phyloP scores from a whole-genome alignment of 2,888 invertebrate species.

The Callyntrura sp. region DNA sequence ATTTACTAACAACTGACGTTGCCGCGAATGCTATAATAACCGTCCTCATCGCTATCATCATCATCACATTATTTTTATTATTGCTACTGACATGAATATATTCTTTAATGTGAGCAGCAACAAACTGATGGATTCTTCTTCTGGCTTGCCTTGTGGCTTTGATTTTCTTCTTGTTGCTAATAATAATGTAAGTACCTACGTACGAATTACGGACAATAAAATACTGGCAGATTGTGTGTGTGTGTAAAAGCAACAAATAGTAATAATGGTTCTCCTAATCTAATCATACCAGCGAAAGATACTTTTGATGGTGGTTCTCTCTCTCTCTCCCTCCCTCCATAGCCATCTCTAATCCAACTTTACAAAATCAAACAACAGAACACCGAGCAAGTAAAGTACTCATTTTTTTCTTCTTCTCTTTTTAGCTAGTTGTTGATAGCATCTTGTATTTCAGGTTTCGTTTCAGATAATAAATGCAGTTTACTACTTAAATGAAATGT shows the following conservation, averaged over 20 bases:
- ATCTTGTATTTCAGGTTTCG: conserved; percentile 59
- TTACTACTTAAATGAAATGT: conserved; percentile 7
- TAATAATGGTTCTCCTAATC: conserved; percentile 28
- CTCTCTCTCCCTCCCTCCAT: neutral
- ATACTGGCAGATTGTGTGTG: neutral
- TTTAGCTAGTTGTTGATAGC: conserved; percentile 47
- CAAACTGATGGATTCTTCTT: neutral
- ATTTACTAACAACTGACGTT: neutral
- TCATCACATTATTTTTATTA: neutral
- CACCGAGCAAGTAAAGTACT: conserved; percentile 55
- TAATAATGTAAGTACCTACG: neutral
- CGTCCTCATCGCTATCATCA: no score
- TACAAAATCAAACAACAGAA: conserved; percentile 2
- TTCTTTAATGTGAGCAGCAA: no score
- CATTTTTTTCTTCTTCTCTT: conserved; percentile 29
- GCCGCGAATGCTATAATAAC: conserved; percentile 6
- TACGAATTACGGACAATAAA: neutral
- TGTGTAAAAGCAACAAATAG: neutral
- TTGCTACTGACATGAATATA: neutral
- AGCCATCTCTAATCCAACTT: neutral
- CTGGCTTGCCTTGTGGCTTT: conserved; percentile 1
- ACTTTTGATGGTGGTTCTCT: neutral
- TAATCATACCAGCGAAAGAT: conserved; percentile 21
- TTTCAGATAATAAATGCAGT: conserved; percentile 40
- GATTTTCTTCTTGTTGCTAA: neutral